Evolutionary conservation across 2,113 vertebrate genomes (phyloP).

Genomic region (Ptychochromis oligacanthus): DNA sequence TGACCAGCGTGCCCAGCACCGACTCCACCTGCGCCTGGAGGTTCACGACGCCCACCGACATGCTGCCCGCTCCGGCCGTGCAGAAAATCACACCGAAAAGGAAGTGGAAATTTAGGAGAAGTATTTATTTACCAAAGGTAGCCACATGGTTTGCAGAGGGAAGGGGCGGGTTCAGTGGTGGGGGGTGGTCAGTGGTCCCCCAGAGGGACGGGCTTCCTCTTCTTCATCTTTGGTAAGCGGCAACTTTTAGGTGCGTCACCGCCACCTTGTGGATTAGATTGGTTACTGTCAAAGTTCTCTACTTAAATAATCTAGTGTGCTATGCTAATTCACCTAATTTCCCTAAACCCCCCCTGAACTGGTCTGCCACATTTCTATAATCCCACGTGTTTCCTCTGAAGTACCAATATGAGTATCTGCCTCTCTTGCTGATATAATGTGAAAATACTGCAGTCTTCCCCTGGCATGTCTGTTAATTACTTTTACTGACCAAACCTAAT

Average conservation of each 20-base stretch:
- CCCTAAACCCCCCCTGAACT: too few species aligned
- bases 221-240: not conserved
- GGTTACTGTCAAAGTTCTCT: not conserved
- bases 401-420: not conserved
- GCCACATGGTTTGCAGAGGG: slow-evolving; percentile 56
- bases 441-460: not conserved
- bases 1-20: slow-evolving; percentile 72
- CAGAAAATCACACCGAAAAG: not conserved
- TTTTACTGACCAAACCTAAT: too few species aligned
- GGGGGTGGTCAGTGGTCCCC: not conserved
- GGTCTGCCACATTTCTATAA: too few species aligned
- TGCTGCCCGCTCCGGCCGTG: not conserved
- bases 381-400: too few species aligned
- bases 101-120: not conserved
- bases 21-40: slow-evolving; percentile 77
- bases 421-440: not conserved
- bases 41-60: slow-evolving; percentile 56
- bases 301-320: not conserved
- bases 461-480: not conserved
- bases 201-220: not conserved
- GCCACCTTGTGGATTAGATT: not conserved
- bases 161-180: slow-evolving; percentile 35
- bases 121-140: slow-evolving; percentile 58
- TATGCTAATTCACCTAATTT: not conserved
- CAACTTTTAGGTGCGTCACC: not conserved